Base-by-base conservation (phyloP, 2,113 vertebrate genomes). In the Salminus brasiliensis region DNA sequence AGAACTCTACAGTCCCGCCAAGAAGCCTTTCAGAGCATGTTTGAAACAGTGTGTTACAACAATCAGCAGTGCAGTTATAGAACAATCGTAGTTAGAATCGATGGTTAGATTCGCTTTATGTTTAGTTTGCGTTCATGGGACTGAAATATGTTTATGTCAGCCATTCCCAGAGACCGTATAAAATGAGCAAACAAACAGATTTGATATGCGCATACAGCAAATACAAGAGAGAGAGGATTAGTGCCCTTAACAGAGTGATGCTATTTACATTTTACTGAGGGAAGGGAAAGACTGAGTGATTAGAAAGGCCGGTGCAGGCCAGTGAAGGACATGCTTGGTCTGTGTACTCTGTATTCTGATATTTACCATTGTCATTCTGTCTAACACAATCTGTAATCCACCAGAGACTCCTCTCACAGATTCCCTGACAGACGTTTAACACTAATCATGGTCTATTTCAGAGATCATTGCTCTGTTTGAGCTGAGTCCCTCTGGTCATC, bases 81-180 rank as follows among this genome's bases (percentile, higher is more conserved):
- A 29, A 57, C 52, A 41, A 41, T 41, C 8, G 41, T 10, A 60
- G 41, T 63, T 63, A 63, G 62, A 74, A 62, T 74, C 10, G 6
- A 63, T 8, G 30, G 72, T 11, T 69, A 21, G 27, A 49, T 71
- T 78, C 27, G 21, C 36, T 45, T 47, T 49, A 29, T 78, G 76
- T 78, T 78, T 71, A 63, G 32, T 47, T 70, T 34, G 41, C 63
- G 63, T 78, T 78, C 36, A 49, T 49, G 11, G 43, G 52, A 27
- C 71, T 45, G 41, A 29, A 77, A 68, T 27, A 3, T 65, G 68
- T 72, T 72, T 79, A 79, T 41, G 60, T 23, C 32, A n/a, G 12
- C 62, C 32, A 7, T 71, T 49, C 67, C 21, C 29, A 39, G 43
- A 63, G 41, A 57, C 43, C 4, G 30, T 52, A 72, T 72, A 13